Conservation (phyloP, 1,140 invertebrate genomes). For the Ips typographus region DNA sequence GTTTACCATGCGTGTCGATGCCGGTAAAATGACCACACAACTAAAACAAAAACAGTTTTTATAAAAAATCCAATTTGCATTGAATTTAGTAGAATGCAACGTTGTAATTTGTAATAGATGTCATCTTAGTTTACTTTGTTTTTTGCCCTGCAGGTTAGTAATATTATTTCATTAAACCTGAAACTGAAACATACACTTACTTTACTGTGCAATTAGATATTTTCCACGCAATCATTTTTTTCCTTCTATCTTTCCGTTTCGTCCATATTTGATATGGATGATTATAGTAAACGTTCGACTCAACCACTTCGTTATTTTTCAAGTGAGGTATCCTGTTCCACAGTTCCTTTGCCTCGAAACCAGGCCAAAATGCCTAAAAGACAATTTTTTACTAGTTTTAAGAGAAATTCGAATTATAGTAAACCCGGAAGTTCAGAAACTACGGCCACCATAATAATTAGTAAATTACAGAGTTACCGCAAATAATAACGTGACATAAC, state of each 20-base stretch:
- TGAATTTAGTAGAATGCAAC: background rate
- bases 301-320: background rate
- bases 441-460: background rate
- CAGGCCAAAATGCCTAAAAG: constrained; percentile 66
- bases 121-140: no score
- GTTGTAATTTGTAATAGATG: no score
- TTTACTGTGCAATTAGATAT: no score
- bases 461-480: background rate
- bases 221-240: no score
- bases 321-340: background rate
- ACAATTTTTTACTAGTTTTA: background rate
- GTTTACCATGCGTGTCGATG: constrained; percentile 62
- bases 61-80: constrained; percentile 4
- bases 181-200: no score
- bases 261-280: no score
- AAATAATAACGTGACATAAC: background rate
- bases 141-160: background rate
- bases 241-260: no score
- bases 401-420: background rate
- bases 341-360: background rate
- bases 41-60: constrained; percentile 5
- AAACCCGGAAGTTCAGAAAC: background rate
- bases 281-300: no score
- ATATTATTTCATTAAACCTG: background rate
- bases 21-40: constrained; percentile 61